Percentiles rank a stretch among this genome's conserved stretches.
Evolutionary conservation across 2,113 vertebrate species (phyloP).

Genomic region (Morone chrysops): DNA sequence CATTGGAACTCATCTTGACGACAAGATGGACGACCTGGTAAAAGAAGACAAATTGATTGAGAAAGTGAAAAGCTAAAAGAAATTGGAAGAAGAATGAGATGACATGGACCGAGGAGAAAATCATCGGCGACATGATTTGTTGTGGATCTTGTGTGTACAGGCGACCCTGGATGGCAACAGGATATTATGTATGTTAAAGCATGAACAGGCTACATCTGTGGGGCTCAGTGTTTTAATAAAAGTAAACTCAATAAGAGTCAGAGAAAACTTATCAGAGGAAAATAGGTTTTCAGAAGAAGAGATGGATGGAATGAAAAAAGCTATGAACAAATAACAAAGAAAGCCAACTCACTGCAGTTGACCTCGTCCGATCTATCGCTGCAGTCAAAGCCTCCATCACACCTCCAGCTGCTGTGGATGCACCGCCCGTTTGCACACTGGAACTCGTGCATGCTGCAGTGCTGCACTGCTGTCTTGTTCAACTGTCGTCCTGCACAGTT

Average conservation of each 20-base stretch:
- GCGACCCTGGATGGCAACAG: not conserved
- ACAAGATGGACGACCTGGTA: conserved; percentile 82
- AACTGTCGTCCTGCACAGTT: conserved; percentile 65
- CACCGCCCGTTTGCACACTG: conserved; percentile 87
- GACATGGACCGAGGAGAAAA: not conserved
- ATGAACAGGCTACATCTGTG: not conserved
- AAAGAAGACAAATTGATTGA: not conserved
- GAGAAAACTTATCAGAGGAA: not conserved
- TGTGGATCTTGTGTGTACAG: not conserved
- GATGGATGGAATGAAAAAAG: not conserved
- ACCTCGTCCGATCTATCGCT: conserved; percentile 87
- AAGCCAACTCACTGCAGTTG: conserved; percentile 85
- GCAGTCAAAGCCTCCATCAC: conserved; percentile 86
- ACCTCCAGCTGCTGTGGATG: conserved; percentile 85
- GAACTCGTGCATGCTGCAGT: conserved; percentile 82
- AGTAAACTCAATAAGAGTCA: not conserved
- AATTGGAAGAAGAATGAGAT: not conserved
- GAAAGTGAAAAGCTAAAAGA: not conserved
- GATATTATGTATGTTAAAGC: not conserved
- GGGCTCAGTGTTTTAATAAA: conserved; percentile 2
- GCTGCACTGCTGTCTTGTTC: accelerated
- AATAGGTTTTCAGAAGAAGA: not conserved
- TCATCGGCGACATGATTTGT: not conserved
- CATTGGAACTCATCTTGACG: conserved; percentile 88
- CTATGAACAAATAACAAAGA: not conserved